phyloP scores from a whole-genome alignment of 2,113 vertebrate species.

The Oceanodroma tethys region DNA sequence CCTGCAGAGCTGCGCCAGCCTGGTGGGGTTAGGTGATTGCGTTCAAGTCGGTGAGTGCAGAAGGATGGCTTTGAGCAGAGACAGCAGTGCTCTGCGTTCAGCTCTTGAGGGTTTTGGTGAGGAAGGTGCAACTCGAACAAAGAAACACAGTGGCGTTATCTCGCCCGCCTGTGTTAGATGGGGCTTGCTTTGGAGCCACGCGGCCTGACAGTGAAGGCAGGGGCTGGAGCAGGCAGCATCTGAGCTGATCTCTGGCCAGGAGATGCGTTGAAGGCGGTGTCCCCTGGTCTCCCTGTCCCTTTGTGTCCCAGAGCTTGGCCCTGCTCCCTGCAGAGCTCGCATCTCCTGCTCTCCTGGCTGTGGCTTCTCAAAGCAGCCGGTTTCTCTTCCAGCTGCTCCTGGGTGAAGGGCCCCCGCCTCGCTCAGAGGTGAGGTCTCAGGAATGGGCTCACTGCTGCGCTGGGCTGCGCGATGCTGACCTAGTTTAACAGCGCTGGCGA shows the following conservation, averaged over 20 bases:
- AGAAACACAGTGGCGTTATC: rapidly evolving
- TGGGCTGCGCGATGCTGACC: neutral
- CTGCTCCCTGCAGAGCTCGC: rapidly evolving
- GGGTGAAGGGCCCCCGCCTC: rapidly evolving
- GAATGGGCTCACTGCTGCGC: rapidly evolving
- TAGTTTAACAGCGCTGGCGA: neutral
- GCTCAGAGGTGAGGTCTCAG: neutral
- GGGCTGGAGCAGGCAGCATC: neutral
- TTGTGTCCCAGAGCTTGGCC: neutral
- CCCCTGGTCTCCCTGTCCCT: neutral
- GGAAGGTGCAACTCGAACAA: neutral
- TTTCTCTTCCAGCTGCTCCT: neutral
- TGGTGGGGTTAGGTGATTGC: neutral
- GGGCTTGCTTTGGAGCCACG: neutral
- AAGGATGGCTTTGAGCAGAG: neutral
- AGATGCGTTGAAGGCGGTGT: neutral
- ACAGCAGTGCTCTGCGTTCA: rapidly evolving
- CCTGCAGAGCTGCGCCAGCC: neutral
- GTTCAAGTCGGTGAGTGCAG: rapidly evolving
- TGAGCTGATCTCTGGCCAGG: neutral
- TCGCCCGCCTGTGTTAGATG: rapidly evolving
- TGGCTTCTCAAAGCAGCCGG: neutral
- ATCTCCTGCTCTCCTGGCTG: neutral
- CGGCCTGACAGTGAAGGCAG: neutral
- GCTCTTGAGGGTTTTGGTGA: neutral